phyloP scores from a whole-genome alignment of 2,888 invertebrate genomes.

The Kuschelorhynchus macadamiae region DNA sequence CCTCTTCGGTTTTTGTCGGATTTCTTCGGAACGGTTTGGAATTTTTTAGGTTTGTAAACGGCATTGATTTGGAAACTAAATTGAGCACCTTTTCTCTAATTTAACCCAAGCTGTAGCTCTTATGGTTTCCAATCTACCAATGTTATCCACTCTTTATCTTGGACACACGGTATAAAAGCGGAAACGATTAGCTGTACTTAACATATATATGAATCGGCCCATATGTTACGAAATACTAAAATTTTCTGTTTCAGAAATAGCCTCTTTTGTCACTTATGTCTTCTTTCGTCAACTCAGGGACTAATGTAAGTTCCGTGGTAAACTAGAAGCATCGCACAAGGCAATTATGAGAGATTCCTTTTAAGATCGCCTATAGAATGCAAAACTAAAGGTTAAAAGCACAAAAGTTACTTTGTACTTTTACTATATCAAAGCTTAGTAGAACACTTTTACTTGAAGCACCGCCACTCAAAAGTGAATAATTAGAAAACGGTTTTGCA shows the following conservation, averaged over 20 bases:
- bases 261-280: slow-evolving; percentile 23
- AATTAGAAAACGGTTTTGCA: slow-evolving; percentile 39
- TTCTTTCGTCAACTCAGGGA: slow-evolving; percentile 11
- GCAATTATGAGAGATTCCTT: slow-evolving; percentile 47
- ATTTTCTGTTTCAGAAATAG: slow-evolving; percentile 22
- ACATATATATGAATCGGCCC: too few relatives aligned
- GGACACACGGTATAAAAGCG: too few relatives aligned
- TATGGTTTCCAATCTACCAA: too few relatives aligned
- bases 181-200: too few relatives aligned
- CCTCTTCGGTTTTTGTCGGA: too few relatives aligned
- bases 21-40: too few relatives aligned
- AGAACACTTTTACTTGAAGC: slow-evolving; percentile 38
- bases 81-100: too few relatives aligned
- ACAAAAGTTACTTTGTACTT: slow-evolving; percentile 47
- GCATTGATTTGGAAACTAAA: too few relatives aligned
- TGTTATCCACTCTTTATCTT: too few relatives aligned
- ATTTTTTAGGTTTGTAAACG: too few relatives aligned
- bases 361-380: slow-evolving; percentile 43
- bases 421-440: slow-evolving; percentile 43
- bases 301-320: slow-evolving; percentile 32
- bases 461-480: slow-evolving; percentile 40
- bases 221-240: background rate
- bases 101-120: too few relatives aligned
- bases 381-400: slow-evolving; percentile 47
- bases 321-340: slow-evolving; percentile 28